phyloP scores from a whole-genome alignment of 2,888 invertebrate species.

The Polyommatus iphigenia region DNA sequence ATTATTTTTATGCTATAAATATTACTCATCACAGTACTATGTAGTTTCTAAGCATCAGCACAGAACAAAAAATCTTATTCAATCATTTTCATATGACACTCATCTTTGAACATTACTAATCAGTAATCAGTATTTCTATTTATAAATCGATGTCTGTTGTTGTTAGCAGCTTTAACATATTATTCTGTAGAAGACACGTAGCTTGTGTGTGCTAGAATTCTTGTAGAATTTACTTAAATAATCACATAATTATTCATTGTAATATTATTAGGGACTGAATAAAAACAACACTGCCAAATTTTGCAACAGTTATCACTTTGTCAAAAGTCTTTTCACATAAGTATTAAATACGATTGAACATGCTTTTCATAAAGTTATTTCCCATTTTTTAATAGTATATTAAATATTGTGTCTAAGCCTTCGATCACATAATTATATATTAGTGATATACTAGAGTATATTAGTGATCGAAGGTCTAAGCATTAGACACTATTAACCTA shows the following conservation, averaged over 20 bases:
- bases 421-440: no score
- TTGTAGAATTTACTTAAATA: slow-evolving; percentile 6
- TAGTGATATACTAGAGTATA: no score
- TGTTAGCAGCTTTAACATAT: background rate
- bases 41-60: background rate
- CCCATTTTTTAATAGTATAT: no score
- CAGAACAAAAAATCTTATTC: no score
- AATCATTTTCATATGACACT: background rate
- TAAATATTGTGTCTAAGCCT: background rate
- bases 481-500: background rate
- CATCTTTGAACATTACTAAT: background rate
- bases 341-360: no score
- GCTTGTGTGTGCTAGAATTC: background rate
- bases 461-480: no score
- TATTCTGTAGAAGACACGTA: background rate
- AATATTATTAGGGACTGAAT: background rate
- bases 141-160: background rate
- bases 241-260: background rate
- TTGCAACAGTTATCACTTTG: background rate
- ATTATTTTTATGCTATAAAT: background rate
- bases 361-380: background rate
- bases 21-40: background rate
- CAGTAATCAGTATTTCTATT: background rate
- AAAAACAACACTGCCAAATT: slow-evolving; percentile 1
- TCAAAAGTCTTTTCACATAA: background rate